phyloP scores from a whole-genome alignment of 2,888 invertebrate genomes.

The Campoletis raptor region DNA sequence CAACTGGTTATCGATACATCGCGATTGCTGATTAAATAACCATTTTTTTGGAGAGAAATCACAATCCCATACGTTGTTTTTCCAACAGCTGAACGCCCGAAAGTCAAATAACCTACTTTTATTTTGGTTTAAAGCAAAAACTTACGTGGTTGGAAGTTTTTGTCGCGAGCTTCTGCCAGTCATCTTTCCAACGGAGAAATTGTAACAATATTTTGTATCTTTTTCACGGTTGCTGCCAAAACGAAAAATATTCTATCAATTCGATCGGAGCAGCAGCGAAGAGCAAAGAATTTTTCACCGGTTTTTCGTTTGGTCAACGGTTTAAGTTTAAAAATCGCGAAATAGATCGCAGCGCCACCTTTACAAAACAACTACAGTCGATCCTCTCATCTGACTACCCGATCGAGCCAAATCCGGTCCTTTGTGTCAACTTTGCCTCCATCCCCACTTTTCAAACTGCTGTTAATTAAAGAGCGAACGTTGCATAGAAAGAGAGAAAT shows the following conservation, averaged over 20 bases:
- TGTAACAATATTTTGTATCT: not conserved
- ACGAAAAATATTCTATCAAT: not conserved
- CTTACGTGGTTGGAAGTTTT: not conserved
- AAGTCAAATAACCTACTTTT: not conserved
- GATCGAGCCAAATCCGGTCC: not conserved
- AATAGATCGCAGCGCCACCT: not conserved
- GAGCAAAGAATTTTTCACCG: not conserved
- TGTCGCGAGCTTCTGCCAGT: not conserved
- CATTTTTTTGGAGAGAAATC: not conserved
- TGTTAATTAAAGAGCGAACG: not conserved
- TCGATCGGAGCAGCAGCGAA: not conserved
- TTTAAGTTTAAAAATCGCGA: not conserved
- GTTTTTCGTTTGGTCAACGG: not conserved
- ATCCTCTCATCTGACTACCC: not conserved
- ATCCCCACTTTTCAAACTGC: not conserved
- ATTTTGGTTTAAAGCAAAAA: not conserved
- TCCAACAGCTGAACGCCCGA: not conserved
- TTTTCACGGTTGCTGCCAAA: not conserved
- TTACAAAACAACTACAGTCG: not conserved
- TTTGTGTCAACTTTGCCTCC: not conserved
- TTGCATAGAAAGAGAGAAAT: not conserved
- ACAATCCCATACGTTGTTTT: not conserved
- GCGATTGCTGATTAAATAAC: too few species aligned
- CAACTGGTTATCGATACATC: too few species aligned
- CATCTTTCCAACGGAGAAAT: not conserved